A percentile compares a stretch with the other conserved stretches of the same genome.
These are phyloP conservation scores for Protonibea diacanthus DNA, from an alignment of 2,797 vertebrate species.

Conservation along the genomic window DNA sequence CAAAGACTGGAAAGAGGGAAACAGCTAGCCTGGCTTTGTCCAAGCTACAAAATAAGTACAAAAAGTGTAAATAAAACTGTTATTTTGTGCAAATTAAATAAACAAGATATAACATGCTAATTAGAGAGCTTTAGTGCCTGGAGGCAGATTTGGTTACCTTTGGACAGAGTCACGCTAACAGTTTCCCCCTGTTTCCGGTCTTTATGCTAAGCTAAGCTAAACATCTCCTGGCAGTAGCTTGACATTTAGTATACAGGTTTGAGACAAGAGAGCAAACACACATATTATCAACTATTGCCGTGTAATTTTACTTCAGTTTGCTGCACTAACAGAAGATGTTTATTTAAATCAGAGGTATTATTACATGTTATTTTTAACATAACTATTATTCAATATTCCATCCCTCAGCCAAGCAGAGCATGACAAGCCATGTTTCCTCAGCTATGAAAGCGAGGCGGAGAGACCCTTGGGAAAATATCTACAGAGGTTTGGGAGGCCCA, in stretches of 20 bases:
- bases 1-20: not conserved
- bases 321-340: too few relatives aligned
- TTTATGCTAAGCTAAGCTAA: not conserved
- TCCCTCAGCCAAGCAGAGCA: slow-evolving; percentile 20
- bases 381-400: not conserved
- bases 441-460: not conserved
- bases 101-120: not conserved
- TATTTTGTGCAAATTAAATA: not conserved
- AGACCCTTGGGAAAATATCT: slow-evolving; percentile 32
- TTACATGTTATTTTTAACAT: not conserved
- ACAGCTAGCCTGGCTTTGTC: not conserved
- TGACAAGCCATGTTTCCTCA: slow-evolving; percentile 26
- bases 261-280: not conserved
- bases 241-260: not conserved
- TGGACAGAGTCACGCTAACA: too few relatives aligned
- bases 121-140: not conserved
- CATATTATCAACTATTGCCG: not conserved
- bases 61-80: not conserved
- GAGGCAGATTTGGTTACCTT: not conserved
- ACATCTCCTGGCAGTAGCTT: not conserved
- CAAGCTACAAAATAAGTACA: not conserved
- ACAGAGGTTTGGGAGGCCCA: slow-evolving; percentile 44
- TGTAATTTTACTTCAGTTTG: too few relatives aligned
- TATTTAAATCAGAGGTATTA: not conserved
- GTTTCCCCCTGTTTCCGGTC: not conserved